phyloP scores from a whole-genome alignment of 2,113 vertebrate species.

The Asarcornis scutulata region DNA sequence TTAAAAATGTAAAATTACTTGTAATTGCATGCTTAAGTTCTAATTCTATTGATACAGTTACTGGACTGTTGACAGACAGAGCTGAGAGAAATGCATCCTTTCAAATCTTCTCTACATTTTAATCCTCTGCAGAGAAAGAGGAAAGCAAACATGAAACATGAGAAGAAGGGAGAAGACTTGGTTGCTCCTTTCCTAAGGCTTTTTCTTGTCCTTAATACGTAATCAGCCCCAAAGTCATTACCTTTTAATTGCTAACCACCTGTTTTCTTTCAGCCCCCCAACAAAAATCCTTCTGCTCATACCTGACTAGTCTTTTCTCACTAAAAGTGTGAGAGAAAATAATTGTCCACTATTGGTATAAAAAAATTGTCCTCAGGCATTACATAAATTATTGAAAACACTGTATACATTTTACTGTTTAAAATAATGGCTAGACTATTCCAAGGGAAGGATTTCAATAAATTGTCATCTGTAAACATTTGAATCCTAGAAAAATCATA shows the following conservation, averaged over 20 bases:
- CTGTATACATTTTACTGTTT: not conserved
- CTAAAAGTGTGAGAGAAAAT: not conserved
- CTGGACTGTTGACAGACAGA: not conserved
- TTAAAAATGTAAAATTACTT: not conserved
- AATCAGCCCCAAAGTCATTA: not conserved
- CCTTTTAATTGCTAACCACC: not conserved
- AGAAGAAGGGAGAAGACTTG: not conserved
- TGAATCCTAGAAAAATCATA: not conserved
- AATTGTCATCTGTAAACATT: not conserved
- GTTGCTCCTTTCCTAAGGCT: not conserved
- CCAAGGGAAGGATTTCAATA: not conserved
- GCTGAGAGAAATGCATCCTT: not conserved
- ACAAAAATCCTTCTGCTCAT: not conserved
- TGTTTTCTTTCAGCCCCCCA: not conserved
- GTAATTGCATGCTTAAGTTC: not conserved
- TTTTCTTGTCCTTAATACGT: not conserved
- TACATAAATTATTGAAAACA: not conserved
- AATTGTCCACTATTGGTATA: not conserved
- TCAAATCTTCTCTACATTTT: not conserved
- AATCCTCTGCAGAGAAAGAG: not conserved
- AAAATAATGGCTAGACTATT: not conserved
- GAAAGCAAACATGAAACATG: not conserved
- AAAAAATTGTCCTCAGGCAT: not conserved
- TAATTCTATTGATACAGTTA: not conserved
- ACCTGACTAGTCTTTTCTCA: not conserved